Evolutionary conservation across 2,888 invertebrate genomes (phyloP).

Genomic region (Pterostichus niger): DNA sequence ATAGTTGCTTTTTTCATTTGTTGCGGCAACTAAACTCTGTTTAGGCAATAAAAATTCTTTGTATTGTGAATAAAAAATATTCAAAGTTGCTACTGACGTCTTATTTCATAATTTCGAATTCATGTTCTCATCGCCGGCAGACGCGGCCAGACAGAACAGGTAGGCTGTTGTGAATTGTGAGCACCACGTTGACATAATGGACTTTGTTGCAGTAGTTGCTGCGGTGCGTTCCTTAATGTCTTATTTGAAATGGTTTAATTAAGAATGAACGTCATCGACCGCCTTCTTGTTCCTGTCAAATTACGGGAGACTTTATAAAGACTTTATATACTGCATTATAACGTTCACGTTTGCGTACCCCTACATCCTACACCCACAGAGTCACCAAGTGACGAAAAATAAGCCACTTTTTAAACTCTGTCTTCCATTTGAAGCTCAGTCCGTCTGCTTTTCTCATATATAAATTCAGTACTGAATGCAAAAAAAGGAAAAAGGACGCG

Average conservation of each 20-base stretch:
- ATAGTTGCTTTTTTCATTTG: constrained; percentile 6
- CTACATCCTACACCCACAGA: neutral
- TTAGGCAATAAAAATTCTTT: constrained; percentile 42
- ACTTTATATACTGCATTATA: constrained; percentile 58
- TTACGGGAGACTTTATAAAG: constrained; percentile 60
- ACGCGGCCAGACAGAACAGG: constrained; percentile 5
- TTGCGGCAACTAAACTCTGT: constrained; percentile 36
- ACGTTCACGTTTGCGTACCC: constrained; percentile 4
- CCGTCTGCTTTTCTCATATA: constrained; percentile 61
- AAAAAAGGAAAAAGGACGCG: constrained; percentile 52
- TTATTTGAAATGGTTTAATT: constrained; percentile 62
- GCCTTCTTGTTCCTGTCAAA: constrained; percentile 63
- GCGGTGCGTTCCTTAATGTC: constrained; percentile 53
- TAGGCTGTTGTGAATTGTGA: constrained; percentile 26
- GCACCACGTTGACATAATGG: constrained; percentile 45
- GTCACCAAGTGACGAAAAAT: constrained; percentile 31
- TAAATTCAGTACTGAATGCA: constrained; percentile 61
- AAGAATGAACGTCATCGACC: constrained; percentile 42
- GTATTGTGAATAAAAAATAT: constrained; percentile 43
- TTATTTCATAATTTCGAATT: constrained; percentile 18
- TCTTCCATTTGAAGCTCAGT: constrained; percentile 59
- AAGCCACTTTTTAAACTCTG: constrained; percentile 62
- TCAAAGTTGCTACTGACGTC: constrained; percentile 33
- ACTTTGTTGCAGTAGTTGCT: constrained; percentile 21
- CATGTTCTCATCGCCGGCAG: neutral